These are phyloP conservation scores for Charadrius vociferus DNA, from an alignment of 2,113 vertebrate species.

Conservation along the genomic window DNA sequence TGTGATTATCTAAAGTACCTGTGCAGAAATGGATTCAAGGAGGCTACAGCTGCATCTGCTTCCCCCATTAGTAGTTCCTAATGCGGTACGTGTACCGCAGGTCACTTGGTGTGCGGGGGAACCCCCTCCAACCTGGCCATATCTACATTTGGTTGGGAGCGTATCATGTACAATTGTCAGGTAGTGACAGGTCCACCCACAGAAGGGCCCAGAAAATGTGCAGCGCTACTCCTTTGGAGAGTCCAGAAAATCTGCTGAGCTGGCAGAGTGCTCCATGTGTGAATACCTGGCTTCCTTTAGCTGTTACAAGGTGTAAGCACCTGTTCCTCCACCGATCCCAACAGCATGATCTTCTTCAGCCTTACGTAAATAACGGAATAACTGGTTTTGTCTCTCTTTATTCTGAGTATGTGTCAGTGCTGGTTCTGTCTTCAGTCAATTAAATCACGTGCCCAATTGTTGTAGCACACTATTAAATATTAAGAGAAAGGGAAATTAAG, in stretches of 20 bases:
- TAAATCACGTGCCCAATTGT: conserved; percentile 35
- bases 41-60: background rate
- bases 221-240: background rate
- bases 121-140: background rate
- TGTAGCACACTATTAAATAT: conserved; percentile 43
- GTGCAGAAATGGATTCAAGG: background rate
- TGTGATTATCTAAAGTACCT: background rate
- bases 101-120: background rate
- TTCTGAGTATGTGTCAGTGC: background rate
- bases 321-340: background rate
- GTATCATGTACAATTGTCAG: rapidly evolving
- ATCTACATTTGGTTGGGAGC: background rate
- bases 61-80: background rate
- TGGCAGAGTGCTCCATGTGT: background rate
- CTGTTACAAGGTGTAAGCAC: background rate
- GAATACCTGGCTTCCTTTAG: background rate
- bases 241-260: background rate
- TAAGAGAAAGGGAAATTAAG: conserved; percentile 63
- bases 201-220: background rate
- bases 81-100: rapidly evolving
- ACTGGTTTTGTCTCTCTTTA: background rate
- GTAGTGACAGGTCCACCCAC: background rate
- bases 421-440: conserved; percentile 31
- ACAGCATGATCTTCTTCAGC: background rate
- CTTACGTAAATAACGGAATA: background rate